These are phyloP conservation scores for Chloromyia formosa DNA, from an alignment of 2,888 invertebrate species.

Conservation along the genomic window DNA sequence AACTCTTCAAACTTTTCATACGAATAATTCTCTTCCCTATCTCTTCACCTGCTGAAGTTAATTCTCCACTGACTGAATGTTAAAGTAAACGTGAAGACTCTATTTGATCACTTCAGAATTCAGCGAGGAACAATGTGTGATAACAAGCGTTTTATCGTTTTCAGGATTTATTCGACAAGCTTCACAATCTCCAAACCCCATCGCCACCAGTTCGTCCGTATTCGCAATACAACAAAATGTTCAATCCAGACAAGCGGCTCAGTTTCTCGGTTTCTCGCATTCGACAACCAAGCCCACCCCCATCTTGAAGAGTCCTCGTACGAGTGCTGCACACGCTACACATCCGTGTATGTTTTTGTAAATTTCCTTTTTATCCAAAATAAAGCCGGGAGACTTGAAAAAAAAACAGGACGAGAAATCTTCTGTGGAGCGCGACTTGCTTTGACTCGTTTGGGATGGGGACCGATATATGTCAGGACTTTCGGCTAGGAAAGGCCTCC, in stretches of 20 bases:
- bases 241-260: slow-evolving; percentile 37
- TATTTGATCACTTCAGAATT: slow-evolving; percentile 13
- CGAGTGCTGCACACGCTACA: slow-evolving; percentile 31
- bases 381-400: slow-evolving; percentile 18
- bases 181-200: slow-evolving; percentile 12
- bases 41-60: background rate
- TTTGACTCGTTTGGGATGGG: background rate
- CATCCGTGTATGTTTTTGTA: slow-evolving; percentile 40
- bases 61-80: slow-evolving; percentile 26
- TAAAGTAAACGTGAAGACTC: slow-evolving; percentile 41
- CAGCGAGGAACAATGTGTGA: slow-evolving; percentile 49
- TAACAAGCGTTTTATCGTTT: slow-evolving; percentile 51
- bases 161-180: slow-evolving; percentile 41
- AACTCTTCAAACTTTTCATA: background rate
- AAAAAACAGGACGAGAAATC: slow-evolving; percentile 25
- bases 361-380: slow-evolving; percentile 43
- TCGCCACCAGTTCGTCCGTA: background rate
- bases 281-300: slow-evolving; percentile 19
- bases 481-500: slow-evolving; percentile 34
- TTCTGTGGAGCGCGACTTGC: slow-evolving; percentile 19
- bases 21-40: background rate
- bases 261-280: slow-evolving; percentile 29
- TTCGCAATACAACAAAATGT: slow-evolving; percentile 20
- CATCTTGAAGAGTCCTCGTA: slow-evolving; percentile 7
- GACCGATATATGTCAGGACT: slow-evolving; percentile 27